Conservation (phyloP, 2,797 vertebrate genomes). For the Acanthis flammea region DNA sequence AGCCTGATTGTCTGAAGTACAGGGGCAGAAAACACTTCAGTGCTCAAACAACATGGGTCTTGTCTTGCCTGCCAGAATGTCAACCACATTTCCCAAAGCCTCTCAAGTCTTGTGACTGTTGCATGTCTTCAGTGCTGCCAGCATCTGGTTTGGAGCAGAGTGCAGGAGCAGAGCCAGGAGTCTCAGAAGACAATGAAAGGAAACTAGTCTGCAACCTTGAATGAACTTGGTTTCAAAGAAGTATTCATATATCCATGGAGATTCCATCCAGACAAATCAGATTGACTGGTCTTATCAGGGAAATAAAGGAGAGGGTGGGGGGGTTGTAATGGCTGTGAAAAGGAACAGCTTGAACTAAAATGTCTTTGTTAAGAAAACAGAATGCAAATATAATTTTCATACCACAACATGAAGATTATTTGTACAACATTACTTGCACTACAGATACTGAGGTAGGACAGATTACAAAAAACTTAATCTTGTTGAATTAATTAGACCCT, state of each 20-base stretch:
- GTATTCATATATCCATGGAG: not conserved
- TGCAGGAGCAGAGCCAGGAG: not conserved
- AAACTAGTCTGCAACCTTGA: constrained; percentile 10
- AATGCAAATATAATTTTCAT: not conserved
- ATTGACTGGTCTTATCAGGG: not conserved
- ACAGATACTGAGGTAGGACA: not conserved
- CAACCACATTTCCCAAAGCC: not conserved
- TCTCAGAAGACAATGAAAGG: constrained; percentile 24
- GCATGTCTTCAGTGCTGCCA: not conserved
- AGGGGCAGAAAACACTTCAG: not conserved
- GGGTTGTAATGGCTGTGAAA: not conserved
- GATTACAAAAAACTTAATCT: not conserved
- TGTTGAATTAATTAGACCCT: not conserved
- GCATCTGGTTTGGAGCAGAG: constrained; percentile 6
- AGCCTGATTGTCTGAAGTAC: not conserved
- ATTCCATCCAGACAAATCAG: not conserved
- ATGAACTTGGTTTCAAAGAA: constrained; percentile 29
- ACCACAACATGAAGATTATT: not conserved
- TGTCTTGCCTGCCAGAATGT: not conserved
- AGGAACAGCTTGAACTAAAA: not conserved
- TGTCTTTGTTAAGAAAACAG: not conserved
- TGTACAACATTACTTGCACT: not conserved
- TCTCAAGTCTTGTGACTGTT: not conserved
- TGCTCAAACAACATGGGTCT: not conserved
- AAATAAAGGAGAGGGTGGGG: not conserved